These are phyloP conservation scores for Notothenia coriiceps DNA, from an alignment of 2,113 vertebrate species.

Conservation along the genomic window DNA sequence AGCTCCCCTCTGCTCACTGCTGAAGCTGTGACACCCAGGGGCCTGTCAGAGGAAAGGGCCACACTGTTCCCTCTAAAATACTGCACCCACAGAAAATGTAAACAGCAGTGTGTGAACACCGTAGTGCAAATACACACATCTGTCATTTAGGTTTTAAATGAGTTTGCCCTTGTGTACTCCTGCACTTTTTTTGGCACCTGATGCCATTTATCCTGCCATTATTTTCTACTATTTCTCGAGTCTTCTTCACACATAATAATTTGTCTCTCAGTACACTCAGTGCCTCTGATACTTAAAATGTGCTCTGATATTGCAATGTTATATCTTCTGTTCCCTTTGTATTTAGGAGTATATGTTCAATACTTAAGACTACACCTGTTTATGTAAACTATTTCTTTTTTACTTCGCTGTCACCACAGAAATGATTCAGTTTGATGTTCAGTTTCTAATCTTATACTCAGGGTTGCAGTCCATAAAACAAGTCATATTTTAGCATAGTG, in stretches of 20 bases:
- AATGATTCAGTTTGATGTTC: conserved; percentile 34
- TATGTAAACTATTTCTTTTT: background rate
- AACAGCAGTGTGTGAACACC: conserved; percentile 38
- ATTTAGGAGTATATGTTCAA: conserved; percentile 20
- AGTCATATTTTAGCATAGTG: conserved; percentile 73
- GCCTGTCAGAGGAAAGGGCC: conserved; percentile 55
- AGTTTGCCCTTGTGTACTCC: background rate
- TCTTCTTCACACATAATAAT: conserved; percentile 1
- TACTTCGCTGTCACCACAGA: conserved; percentile 5
- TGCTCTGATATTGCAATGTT: conserved; percentile 7
- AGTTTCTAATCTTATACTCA: conserved; percentile 68
- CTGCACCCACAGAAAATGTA: conserved; percentile 48
- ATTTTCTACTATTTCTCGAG: conserved; percentile 24
- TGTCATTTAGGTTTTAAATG: conserved; percentile 36
- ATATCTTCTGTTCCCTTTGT: conserved; percentile 4
- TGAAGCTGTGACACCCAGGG: conserved; percentile 60
- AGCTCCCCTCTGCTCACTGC: conserved; percentile 76
- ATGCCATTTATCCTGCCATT: conserved; percentile 34
- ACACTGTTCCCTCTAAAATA: conserved; percentile 28
- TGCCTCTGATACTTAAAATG: background rate
- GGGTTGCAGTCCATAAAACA: conserved; percentile 72
- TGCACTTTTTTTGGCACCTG: conserved; percentile 9
- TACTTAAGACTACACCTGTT: conserved; percentile 23
- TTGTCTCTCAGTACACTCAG: background rate
- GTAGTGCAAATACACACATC: conserved; percentile 10